Percentiles rank a stretch among this genome's conserved stretches.
Conservation (phyloP, 1,140 invertebrate species). For the Monochamus saltuarius region DNA sequence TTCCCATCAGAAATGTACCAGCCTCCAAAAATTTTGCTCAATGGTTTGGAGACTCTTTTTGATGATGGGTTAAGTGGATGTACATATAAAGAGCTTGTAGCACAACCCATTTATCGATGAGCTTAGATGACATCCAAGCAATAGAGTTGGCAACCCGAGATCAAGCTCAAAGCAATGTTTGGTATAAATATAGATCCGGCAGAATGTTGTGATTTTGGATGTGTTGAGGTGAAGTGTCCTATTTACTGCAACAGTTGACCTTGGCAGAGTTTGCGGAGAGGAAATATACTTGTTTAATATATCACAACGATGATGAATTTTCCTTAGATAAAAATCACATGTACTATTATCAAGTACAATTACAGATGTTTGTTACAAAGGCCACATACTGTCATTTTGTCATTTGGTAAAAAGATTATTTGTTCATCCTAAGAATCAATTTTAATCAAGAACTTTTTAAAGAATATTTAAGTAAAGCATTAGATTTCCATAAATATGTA, state of each 20-base stretch:
- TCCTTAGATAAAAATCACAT: slow-evolving; percentile 1
- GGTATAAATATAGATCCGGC: background rate
- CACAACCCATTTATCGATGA: too few relatives aligned
- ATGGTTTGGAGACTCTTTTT: too few relatives aligned
- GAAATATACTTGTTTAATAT: background rate
- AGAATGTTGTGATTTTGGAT: background rate
- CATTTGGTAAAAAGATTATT: background rate
- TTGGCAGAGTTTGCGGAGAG: slow-evolving; percentile 6
- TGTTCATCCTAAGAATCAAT: background rate
- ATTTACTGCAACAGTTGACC: background rate
- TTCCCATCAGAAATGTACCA: background rate
- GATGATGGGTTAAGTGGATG: background rate
- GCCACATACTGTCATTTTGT: slow-evolving; percentile 3
- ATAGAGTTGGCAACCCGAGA: too few relatives aligned
- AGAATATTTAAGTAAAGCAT: too few relatives aligned
- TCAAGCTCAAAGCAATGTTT: too few relatives aligned
- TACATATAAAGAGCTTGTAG: background rate
- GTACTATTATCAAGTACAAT: slow-evolving; percentile 8
- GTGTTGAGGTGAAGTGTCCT: background rate
- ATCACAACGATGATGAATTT: background rate
- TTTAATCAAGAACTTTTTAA: slow-evolving; percentile 1
- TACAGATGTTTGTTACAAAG: background rate
- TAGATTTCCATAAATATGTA: background rate
- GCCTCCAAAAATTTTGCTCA: background rate
- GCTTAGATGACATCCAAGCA: too few relatives aligned